Conservation (phyloP, 1,140 invertebrate species). For the Pseudomyrmex flavicornis region DNA sequence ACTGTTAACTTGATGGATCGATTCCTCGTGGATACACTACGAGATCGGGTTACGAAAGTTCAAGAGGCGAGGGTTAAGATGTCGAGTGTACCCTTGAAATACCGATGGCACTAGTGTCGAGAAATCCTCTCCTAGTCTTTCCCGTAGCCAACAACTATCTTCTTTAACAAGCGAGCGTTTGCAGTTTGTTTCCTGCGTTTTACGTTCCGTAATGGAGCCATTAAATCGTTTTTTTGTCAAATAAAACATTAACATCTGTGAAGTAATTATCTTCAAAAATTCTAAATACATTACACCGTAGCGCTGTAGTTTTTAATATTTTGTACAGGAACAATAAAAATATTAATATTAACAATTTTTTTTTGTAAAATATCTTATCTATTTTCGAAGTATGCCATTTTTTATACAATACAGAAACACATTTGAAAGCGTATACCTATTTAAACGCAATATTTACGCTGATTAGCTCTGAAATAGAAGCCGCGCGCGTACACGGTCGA, state of each 20-base stretch:
- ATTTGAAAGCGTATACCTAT: not conserved
- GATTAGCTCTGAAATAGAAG: slow-evolving; percentile 7
- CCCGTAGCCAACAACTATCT: slow-evolving; percentile 26
- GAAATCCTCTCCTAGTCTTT: slow-evolving; percentile 53
- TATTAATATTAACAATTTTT: slow-evolving; percentile 10
- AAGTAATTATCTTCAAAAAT: not conserved
- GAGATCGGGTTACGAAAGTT: slow-evolving; percentile 73
- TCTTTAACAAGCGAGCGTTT: not conserved
- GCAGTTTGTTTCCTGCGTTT: slow-evolving; percentile 6
- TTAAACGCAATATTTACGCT: slow-evolving; percentile 8
- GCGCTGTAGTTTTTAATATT: not conserved
- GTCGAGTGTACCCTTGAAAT: slow-evolving; percentile 76
- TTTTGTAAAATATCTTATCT: not conserved
- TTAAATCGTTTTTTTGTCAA: not conserved
- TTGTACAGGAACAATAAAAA: not conserved
- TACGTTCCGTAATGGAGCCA: not conserved
- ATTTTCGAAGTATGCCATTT: not conserved
- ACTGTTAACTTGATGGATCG: slow-evolving; percentile 75
- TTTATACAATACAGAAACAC: not conserved
- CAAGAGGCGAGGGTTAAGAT: slow-evolving; percentile 70
- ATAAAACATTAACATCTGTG: not conserved
- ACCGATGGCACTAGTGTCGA: slow-evolving; percentile 60
- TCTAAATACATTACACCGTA: not conserved
- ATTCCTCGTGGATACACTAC: slow-evolving; percentile 65
- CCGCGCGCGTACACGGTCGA: not conserved